Percentiles rank a stretch among this genome's conserved stretches.
These are phyloP conservation scores for Ennomos quercinarius DNA, from an alignment of 2,888 invertebrate species.

Conservation along the genomic window DNA sequence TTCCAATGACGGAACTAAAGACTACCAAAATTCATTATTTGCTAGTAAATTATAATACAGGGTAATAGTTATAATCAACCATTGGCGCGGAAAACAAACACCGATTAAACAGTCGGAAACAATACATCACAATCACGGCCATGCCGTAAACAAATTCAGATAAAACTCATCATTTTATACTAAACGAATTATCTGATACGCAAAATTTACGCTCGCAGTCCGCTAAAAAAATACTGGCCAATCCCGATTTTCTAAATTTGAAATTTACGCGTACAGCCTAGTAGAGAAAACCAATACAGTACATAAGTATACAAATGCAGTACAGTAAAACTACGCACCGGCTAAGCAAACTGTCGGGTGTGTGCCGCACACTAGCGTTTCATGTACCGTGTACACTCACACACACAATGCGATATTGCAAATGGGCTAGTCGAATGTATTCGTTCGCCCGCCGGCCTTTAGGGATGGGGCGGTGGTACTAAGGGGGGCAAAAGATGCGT, in stretches of 20 bases:
- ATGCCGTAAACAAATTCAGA: conserved; percentile 64
- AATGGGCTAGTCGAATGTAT: conserved; percentile 85
- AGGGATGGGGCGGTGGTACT: conserved; percentile 54
- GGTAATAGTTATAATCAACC: conserved; percentile 21
- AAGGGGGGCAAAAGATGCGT: conserved; percentile 77
- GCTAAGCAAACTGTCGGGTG: conserved; percentile 74
- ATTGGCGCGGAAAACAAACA: conserved; percentile 47
- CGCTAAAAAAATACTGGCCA: conserved; percentile 82
- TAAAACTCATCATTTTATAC: conserved; percentile 77
- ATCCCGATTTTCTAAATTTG: conserved; percentile 85
- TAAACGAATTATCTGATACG: conserved; percentile 76
- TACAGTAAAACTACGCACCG: conserved; percentile 78
- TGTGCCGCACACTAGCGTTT: conserved; percentile 57
- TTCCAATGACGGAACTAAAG: conserved; percentile 47
- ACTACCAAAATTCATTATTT: conserved; percentile 27
- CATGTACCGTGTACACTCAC: conserved; percentile 60
- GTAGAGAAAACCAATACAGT: conserved; percentile 83
- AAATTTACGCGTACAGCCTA: conserved; percentile 80
- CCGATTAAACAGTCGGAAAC: conserved; percentile 46
- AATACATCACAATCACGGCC: conserved; percentile 59
- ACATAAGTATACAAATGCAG: conserved; percentile 40
- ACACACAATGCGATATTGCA: conserved; percentile 83
- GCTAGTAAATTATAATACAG: conserved; percentile 19
- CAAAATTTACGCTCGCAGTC: conserved; percentile 68
- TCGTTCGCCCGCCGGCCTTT: conserved; percentile 76